Evolutionary conservation across 2,888 invertebrate genomes (phyloP).

Genomic region (Drosophila cognata): DNA sequence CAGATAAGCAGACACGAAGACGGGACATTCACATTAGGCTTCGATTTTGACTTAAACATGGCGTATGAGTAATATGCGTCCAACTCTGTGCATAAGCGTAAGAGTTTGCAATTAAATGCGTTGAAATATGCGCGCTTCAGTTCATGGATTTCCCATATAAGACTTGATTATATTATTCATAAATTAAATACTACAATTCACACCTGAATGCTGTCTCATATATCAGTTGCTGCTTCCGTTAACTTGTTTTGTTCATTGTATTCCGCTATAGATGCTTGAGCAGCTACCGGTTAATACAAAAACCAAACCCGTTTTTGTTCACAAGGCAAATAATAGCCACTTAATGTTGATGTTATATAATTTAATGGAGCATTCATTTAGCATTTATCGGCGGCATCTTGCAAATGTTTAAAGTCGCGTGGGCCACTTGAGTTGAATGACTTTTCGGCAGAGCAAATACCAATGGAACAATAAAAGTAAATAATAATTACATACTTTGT

Average conservation of each 20-base stretch:
- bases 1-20: neutral
- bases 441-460: slow-evolving; percentile 6
- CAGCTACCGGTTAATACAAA: slow-evolving; percentile 24
- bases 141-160: neutral
- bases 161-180: neutral
- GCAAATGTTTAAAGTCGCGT: slow-evolving; percentile 48
- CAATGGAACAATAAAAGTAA: neutral
- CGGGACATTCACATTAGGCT: neutral
- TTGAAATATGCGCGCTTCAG: neutral
- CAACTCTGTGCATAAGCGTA: neutral
- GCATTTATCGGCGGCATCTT: slow-evolving; percentile 32
- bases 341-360: slow-evolving; percentile 47
- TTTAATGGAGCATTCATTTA: slow-evolving; percentile 56
- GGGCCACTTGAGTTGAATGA: slow-evolving; percentile 50
- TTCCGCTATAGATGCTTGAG: neutral
- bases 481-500: slow-evolving; percentile 11
- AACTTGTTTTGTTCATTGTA: neutral
- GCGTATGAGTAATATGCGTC: slow-evolving; percentile 27
- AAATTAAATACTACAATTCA: neutral
- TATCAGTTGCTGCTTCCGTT: neutral
- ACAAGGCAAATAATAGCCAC: slow-evolving; percentile 56
- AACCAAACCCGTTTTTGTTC: slow-evolving; percentile 44
- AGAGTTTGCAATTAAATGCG: slow-evolving; percentile 25
- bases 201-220: slow-evolving; percentile 11
- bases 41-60: slow-evolving; percentile 10